Evolutionary conservation across 2,113 vertebrate species (phyloP).

Genomic region (Piprites chloris): DNA sequence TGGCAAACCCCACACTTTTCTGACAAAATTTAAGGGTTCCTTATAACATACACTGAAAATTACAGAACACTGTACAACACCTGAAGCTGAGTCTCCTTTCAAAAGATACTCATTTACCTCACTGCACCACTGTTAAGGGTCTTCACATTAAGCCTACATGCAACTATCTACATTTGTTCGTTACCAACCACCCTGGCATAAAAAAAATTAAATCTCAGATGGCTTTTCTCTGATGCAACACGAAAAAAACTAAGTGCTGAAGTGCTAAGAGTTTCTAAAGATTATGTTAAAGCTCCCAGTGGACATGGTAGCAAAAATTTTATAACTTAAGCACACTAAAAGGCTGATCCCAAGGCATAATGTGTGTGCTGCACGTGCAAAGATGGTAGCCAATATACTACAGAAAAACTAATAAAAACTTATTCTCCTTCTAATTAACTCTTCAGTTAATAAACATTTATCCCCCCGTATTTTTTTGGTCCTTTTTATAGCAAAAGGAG

Average conservation of each 20-base stretch:
- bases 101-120: background rate
- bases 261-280: background rate
- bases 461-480: background rate
- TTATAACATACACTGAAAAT: rapidly evolving
- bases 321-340: background rate
- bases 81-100: background rate
- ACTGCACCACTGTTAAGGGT: background rate
- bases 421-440: background rate
- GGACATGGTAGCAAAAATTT: background rate
- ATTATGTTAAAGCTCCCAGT: background rate
- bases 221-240: background rate
- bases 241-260: background rate
- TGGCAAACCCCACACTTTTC: background rate
- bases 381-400: background rate
- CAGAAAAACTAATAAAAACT: background rate
- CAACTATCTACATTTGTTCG: background rate
- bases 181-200: too few relatives aligned
- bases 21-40: background rate
- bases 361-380: rapidly evolving
- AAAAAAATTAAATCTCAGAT: background rate
- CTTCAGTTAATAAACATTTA: background rate
- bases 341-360: background rate
- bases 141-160: background rate
- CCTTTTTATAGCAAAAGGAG: background rate
- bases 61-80: background rate